Conservation (phyloP, 2,113 vertebrate genomes). For the Nycticorax nycticorax region DNA sequence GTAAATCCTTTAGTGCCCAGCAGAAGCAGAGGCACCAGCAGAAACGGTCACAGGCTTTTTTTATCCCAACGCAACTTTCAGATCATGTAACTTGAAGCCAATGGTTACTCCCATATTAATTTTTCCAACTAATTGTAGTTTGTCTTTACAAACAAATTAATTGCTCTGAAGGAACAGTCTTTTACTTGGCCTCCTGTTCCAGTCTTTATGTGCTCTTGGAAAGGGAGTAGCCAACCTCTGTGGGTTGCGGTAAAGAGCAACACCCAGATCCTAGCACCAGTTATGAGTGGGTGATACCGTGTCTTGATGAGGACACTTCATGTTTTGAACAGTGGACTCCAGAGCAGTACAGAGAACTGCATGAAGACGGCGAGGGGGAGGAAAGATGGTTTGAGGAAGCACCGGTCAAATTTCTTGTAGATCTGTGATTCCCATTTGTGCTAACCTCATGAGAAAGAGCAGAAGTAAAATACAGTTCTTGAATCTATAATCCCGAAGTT, state of each 20-base stretch:
- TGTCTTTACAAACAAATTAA: neutral
- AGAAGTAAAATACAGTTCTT: neutral
- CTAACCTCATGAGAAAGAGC: neutral
- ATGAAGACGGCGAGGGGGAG: neutral
- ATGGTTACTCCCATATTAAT: neutral
- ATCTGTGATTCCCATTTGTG: neutral
- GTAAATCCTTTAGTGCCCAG: neutral
- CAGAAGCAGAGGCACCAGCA: slow-evolving; percentile 22
- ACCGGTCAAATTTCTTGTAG: neutral
- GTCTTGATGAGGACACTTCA: neutral
- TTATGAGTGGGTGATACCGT: neutral
- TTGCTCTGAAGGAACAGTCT: neutral
- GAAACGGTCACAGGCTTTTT: slow-evolving; percentile 20
- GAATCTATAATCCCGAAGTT: neutral
- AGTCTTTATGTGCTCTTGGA: neutral
- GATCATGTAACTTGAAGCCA: neutral
- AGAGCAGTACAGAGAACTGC: neutral
- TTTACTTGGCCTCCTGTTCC: neutral
- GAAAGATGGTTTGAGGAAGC: neutral
- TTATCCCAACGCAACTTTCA: neutral
- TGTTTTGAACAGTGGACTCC: neutral
- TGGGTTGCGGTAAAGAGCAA: neutral
- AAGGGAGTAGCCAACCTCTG: neutral
- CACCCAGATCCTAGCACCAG: neutral
- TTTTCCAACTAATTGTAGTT: neutral